Conservation (phyloP, 2,113 vertebrate genomes). For the Xenus cinereus region DNA sequence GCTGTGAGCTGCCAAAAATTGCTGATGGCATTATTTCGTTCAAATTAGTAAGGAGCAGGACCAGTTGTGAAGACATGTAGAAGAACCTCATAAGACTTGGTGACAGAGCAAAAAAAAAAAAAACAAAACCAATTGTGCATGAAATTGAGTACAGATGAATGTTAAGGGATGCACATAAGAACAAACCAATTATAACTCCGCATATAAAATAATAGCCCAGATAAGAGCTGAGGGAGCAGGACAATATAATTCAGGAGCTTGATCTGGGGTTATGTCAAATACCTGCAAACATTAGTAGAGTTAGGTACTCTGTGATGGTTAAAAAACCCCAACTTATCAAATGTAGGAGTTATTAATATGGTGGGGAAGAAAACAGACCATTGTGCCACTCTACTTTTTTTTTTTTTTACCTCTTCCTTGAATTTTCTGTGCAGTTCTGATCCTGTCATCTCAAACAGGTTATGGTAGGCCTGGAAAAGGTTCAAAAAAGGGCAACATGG, state of each 20-base stretch:
- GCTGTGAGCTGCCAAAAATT: background rate
- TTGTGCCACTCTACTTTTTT: background rate
- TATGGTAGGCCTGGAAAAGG: background rate
- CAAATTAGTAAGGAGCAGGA: background rate
- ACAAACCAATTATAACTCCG: background rate
- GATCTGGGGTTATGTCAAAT: background rate
- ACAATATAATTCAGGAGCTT: background rate
- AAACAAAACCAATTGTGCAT: background rate
- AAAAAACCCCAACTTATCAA: background rate
- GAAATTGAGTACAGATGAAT: background rate
- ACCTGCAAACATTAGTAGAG: background rate
- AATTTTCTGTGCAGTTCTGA: background rate
- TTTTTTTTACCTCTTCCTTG: background rate
- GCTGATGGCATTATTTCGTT: background rate
- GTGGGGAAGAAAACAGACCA: background rate
- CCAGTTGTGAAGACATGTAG: background rate
- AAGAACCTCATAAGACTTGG: background rate
- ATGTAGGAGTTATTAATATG: background rate
- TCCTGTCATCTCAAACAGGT: background rate
- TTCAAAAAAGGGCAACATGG: background rate
- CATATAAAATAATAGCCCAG: background rate
- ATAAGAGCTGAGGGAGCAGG: background rate
- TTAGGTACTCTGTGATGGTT: background rate
- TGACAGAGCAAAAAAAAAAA: background rate
- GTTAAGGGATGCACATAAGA: background rate